Evolutionary conservation across 2,797 vertebrate genomes (phyloP), one percentile per base, ranked within the genome.

Genomic region (Channa striata): DNA sequence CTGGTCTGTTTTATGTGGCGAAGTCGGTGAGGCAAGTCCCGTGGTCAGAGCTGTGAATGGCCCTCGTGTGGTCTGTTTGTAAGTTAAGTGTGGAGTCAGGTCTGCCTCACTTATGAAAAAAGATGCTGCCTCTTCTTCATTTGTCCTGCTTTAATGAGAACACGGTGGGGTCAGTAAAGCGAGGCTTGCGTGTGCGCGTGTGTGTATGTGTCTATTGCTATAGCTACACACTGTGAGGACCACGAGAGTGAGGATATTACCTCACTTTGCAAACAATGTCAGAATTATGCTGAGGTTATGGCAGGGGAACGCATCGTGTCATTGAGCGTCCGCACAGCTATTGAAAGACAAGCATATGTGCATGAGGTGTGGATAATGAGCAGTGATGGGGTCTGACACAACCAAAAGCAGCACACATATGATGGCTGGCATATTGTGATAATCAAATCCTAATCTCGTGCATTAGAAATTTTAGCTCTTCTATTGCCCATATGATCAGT

Each of bases 91-190:
- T 68, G 71, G 72, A 50, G 68, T 56, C 56, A 64, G 63, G 11
- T 21, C 40, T 20, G 46, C 25, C 17, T 48, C 59, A 51, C 4
- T 47, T 5, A 34, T 62, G 51, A 54, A 78, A 72, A 70, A 58
- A 68, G 40, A 82, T 71, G 49, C 59, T 62, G 50, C 36, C 60
- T 81, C 53, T 43, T 73, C 77, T 62, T 74, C 60, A 65, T 81
- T 78, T 80, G 61, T 87, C 56, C 72, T 59, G 63, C 47, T 54
- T 68, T 87, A 85, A 84, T 84, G 76, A 81, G 78, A 78, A 56
- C 72, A 66, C 42, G 44, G 39, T 65, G 47, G 17, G 20, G 58
- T 57, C 12, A 14, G 51, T 6, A n/a, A 20, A 53, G 52, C 21
- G 13, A 42, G 30, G 23, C 25, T 63, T 66, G 20, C 40, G 34